These are phyloP conservation scores for Nipponacmea schrenckii DNA, from an alignment of 2,888 invertebrate genomes.

Conservation along the genomic window DNA sequence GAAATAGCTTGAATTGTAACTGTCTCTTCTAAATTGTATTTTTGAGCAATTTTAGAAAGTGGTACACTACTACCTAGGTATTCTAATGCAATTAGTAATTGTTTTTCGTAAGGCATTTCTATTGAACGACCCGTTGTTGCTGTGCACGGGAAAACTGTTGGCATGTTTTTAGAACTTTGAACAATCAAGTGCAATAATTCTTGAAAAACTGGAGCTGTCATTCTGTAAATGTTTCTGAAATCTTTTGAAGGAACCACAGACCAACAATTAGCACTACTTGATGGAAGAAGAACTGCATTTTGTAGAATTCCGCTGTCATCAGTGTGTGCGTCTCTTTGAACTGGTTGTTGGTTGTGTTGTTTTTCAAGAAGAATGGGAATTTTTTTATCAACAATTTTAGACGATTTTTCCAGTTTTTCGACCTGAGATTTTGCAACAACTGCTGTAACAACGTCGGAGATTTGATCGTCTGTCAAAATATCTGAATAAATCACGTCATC, in stretches of 20 bases:
- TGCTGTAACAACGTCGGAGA: slow-evolving; percentile 18
- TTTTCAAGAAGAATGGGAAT: not conserved
- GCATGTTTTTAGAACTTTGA: not conserved
- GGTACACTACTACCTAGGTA: slow-evolving; percentile 17
- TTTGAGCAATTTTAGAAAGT: slow-evolving; percentile 17
- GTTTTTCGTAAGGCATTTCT: slow-evolving; percentile 13
- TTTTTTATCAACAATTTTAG: not conserved
- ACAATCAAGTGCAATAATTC: slow-evolving; percentile 17
- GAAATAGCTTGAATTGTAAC: not conserved
- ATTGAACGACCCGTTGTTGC: not conserved
- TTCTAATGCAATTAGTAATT: slow-evolving; percentile 13
- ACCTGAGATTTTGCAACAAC: slow-evolving; percentile 14
- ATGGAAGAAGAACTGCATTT: not conserved
- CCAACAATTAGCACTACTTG: not conserved
- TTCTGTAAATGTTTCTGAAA: slow-evolving; percentile 22
- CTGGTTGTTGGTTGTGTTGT: not conserved
- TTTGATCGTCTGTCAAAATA: slow-evolving; percentile 21
- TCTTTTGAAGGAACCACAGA: not conserved
- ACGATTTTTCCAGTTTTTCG: not conserved
- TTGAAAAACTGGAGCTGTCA: slow-evolving; percentile 20
- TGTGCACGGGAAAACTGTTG: slow-evolving; percentile 11
- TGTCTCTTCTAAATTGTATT: slow-evolving; percentile 9
- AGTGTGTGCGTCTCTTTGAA: not conserved
- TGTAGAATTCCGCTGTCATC: no score
- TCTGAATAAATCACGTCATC: slow-evolving; percentile 24